Evolutionary conservation across 53 echinoderm and acorn worm genomes (phyloP).

Genomic region (Glandiceps talaboti): DNA sequence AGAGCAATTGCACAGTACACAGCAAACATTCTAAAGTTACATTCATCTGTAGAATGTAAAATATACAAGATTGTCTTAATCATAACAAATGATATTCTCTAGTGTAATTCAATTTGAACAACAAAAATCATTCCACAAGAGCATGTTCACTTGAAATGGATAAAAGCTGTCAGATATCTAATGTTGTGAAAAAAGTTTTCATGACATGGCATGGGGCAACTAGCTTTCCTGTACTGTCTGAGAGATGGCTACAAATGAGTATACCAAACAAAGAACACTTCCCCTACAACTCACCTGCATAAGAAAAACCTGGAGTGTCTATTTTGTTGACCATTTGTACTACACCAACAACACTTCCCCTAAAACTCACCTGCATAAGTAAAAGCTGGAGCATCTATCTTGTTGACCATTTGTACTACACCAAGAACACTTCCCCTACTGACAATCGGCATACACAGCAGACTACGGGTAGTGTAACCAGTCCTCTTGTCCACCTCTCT

Average conservation of each 20-base stretch:
- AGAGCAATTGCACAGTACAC: conserved; percentile 91
- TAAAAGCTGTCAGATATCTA: too few species aligned
- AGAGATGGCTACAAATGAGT: too few species aligned
- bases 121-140: too few species aligned
- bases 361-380: conserved; percentile 20
- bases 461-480: conserved; percentile 78
- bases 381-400: conserved; percentile 29
- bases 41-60: conserved; percentile 76
- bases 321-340: conserved; percentile 92
- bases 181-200: too few species aligned
- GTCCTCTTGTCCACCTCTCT: conserved; percentile 79
- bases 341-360: conserved; percentile 68
- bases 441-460: conserved; percentile 91
- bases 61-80: too few species aligned
- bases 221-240: too few species aligned
- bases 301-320: conserved; percentile 14
- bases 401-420: conserved; percentile 92
- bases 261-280: too few species aligned
- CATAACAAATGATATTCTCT: too few species aligned
- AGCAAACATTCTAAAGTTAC: conserved; percentile 90
- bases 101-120: too few species aligned
- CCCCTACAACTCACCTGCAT: too few species aligned
- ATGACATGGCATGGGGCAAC: too few species aligned
- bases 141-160: too few species aligned
- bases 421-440: conserved; percentile 68